Conservation (phyloP, 1,140 invertebrate species). For the Stegodyphus dumicola region DNA sequence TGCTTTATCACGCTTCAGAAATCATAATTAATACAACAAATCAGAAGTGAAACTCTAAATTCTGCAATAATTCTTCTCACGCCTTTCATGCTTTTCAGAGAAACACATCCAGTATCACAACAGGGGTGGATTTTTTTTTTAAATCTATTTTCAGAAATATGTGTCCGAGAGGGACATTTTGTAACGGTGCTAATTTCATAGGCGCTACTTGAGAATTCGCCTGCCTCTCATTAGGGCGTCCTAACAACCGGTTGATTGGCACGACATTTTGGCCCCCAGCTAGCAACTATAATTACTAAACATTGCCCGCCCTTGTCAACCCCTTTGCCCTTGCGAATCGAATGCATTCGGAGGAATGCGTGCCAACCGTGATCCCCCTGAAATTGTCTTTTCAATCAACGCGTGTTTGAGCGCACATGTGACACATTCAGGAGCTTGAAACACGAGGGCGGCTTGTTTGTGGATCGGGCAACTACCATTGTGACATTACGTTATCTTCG, state of each 20-base stretch:
- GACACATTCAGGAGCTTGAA: background rate
- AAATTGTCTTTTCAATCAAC: slow-evolving; percentile 20
- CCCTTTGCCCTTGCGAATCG: background rate
- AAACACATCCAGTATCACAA: no score
- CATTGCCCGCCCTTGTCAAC: background rate
- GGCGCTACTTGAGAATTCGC: background rate
- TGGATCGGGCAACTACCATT: no score
- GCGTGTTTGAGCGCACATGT: slow-evolving; percentile 7
- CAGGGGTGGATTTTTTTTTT: no score
- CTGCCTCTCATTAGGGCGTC: background rate
- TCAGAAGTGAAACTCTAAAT: no score
- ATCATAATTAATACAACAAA: no score
- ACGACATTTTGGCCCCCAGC: slow-evolving; percentile 8
- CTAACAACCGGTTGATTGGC: slow-evolving; percentile 15
- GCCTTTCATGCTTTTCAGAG: no score
- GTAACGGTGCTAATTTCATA: slow-evolving; percentile 17
- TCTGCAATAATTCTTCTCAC: no score
- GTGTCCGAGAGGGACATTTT: background rate
- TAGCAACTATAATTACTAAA: slow-evolving; percentile 6
- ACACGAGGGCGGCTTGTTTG: background rate
- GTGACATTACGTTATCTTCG: no score
- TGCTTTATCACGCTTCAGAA: no score
- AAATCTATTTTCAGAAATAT: no score
- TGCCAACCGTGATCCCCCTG: background rate
- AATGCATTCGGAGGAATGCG: background rate